Evolutionary conservation across 2,888 invertebrate species (phyloP), one percentile per base, ranked within the genome.

Genomic region (Yponomeuta malinellus): DNA sequence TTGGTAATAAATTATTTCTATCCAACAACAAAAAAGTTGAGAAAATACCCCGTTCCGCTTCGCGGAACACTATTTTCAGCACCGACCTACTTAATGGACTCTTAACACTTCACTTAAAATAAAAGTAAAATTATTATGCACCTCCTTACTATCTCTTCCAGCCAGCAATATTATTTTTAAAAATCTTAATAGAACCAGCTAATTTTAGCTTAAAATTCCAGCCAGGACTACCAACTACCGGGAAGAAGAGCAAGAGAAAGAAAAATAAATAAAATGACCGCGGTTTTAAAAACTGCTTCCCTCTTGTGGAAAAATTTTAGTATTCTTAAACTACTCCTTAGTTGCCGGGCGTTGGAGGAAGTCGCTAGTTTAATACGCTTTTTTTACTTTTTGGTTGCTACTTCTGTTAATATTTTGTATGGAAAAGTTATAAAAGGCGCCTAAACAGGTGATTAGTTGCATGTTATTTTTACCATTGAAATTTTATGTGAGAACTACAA

Each of bases 281-380:
- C 65, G 33, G 72, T 68, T 68, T 52, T 59, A 59, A 59, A 15
- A 59, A 59, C 52, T 59, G 52, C 12, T 52, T 8, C 52, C 1
- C 15, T 70, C 72, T 63, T 70, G 64, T 73, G 74, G 70, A 71
- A 71, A 72, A 73, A 70, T 73, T 75, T 73, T 72, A 72, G 71
- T 65, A 74, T 74, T 75, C 75, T 72, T 71, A 65, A 65, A 65
- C 12, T 29, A 29, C 29, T 65, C 33, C 33, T 65, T 3, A 65
- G 65, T 65, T 29, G 29, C 31, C 29, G 10, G 33, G 31, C 65
- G 65, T 23, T 31, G 29, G 33, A 65, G 65, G 33, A 65, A 65
- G 33, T 29, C 31, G 29, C 33, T 65, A 65, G 5, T 65, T 65
- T 65, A 33, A 10, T 65, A 23, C 63, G 8, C n/a, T 59, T 59